Conservation (phyloP, 2,888 invertebrate species). For the Drosophila siamana region DNA sequence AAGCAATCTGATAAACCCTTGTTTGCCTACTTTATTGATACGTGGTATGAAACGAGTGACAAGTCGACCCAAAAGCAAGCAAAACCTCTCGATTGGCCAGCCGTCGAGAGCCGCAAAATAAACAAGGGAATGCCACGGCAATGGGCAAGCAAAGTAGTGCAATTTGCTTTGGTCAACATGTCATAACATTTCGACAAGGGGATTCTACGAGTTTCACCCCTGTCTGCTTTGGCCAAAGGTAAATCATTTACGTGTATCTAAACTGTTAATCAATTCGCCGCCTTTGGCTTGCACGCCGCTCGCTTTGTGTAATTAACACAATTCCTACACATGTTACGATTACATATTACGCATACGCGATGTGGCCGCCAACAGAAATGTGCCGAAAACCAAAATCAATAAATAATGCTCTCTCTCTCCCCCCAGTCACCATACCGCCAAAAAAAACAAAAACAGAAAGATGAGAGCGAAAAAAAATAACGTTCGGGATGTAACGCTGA, state of each 20-base stretch:
- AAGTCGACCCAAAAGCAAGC: not conserved
- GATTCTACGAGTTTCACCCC: conserved; percentile 1
- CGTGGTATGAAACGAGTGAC: not conserved
- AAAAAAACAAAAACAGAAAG: not conserved
- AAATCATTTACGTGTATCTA: conserved; percentile 4
- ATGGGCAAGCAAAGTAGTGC: conserved; percentile 13
- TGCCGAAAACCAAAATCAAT: conserved; percentile 72
- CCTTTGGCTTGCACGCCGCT: conserved; percentile 30
- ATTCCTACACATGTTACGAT: conserved; percentile 24
- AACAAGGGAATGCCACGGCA: conserved; percentile 11
- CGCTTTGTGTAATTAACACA: conserved; percentile 37
- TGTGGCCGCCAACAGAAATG: conserved; percentile 42
- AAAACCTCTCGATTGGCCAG: not conserved
- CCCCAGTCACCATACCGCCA: not conserved
- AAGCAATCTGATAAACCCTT: not conserved
- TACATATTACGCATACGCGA: conserved; percentile 33
- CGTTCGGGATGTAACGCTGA: conserved; percentile 36
- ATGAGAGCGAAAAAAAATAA: not conserved
- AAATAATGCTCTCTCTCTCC: conserved; percentile 49
- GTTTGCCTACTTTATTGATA: too few species aligned
- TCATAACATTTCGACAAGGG: conserved; percentile 15
- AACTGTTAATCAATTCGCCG: conserved; percentile 49
- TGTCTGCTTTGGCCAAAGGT: conserved; percentile 1
- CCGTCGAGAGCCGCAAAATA: not conserved
- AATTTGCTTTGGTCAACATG: conserved; percentile 30